Base-by-base conservation (phyloP, 2,888 invertebrate species). In the Sarcophaga subvicina region DNA sequence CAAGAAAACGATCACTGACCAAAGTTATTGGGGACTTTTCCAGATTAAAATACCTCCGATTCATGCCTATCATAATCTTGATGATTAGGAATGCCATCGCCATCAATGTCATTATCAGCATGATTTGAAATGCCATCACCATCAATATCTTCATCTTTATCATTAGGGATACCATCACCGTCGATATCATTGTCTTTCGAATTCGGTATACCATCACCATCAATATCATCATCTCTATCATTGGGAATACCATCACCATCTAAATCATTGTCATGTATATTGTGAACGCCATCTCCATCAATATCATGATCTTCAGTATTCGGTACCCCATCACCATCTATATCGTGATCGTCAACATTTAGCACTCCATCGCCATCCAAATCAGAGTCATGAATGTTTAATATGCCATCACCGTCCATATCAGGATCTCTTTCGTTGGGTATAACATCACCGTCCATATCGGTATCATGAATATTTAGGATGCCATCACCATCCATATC, bases 231-330 rank as follows among this genome's bases (percentile, higher is more conserved):
- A 17, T 89, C 89, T 54, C 90, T 91, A 49, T 89, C 89, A 92
- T 95, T 95, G 22, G 95, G 95, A 70, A 91, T 91, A 45, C 94
- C 94, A 87, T 94, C 95, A 89, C 93, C 93, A 88, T 94, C 94
- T 78, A 92, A 89, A 72, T 86, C 86, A 14, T 87, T 83, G 45
- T 88, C 89, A 60, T 87, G 85, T 62, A 88, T 88, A 20, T 90
- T 90, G 1, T 88, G 89, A 62, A 89, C 80, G 27, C 87, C 90
- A 75, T 90, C 89, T 1, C 89, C 90, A 67, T 89, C 90, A 75
- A 90, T 90, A 86, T 88, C 90, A 37, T 88, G 88, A 72, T 91
- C 90, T 73, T 90, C 86, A 78, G 92, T 93, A 78, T 91, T 88
- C 11, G 77, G 82, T 27, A 90, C 77, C 87, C 89, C 90, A 77